Base-by-base conservation (phyloP, 2,888 invertebrate species). In the Trichopoda pennipes region DNA sequence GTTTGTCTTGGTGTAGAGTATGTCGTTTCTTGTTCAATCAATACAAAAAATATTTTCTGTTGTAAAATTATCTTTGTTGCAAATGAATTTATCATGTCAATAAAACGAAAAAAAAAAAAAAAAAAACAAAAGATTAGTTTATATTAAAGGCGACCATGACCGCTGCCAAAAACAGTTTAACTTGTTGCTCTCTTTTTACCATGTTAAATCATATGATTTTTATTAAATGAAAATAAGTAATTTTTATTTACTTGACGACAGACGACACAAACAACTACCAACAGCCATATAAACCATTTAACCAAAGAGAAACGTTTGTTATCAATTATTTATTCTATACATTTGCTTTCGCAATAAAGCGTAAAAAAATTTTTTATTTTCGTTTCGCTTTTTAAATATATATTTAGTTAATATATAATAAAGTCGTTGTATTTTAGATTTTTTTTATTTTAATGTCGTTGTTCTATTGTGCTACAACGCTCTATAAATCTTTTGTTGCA, bases 161-260 rank as follows among this genome's bases (percentile, higher is more conserved):
- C 35, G 23, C 23, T 21, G 28, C 1, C 47, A 64, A 63, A 60
- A 53, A 19, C 21, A 63, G 38, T 60, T 8, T 23, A 7, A 44
- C 51, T 73, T 70, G 53, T 63, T 38, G 38, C 38, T 55, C 19
- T 51, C 12, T 44, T 63, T 74, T 53, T 23, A 64, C 16, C 16
- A 42, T 38, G 63, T 69, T 70, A 49, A 60, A 74, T 81, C 75
- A 84, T 80, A 78, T 82, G 81, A 82, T 75, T 78, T 78, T 55
- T 17, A 51, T 66, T 78, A 42, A 70, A 70, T 55, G 23, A 44
- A 76, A 42, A 44, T 8, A 17, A 70, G 16, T 47, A 42, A 55
- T 68, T 28, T 68, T 74, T 55, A 61, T 73, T 74, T 73, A 63
- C 73, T 68, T 68, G 53, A 61, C 66, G 47, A 80, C 64, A 56